These are phyloP conservation scores for Geococcyx californianus DNA, from an alignment of 2,113 vertebrate genomes.

Conservation along the genomic window DNA sequence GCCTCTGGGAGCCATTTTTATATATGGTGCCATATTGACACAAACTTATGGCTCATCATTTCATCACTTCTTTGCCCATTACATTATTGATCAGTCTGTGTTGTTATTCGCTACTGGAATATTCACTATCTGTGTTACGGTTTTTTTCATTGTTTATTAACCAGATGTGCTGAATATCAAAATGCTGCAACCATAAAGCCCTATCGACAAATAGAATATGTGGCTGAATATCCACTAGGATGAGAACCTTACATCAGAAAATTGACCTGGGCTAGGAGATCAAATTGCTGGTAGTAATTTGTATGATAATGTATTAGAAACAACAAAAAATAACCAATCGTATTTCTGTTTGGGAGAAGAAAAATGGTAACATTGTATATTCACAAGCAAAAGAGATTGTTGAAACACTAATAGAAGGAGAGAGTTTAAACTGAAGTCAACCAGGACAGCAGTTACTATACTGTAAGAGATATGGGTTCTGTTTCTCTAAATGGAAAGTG, in stretches of 20 bases:
- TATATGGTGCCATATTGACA: conserved; percentile 7
- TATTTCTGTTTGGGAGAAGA: not conserved
- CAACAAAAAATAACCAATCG: not conserved
- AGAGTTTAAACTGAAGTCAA: not conserved
- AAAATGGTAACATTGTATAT: not conserved
- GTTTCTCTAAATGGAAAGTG: not conserved
- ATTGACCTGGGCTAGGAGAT: not conserved
- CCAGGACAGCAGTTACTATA: not conserved
- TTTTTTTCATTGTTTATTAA: conserved; percentile 6
- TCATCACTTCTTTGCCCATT: conserved; percentile 33
- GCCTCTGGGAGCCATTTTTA: conserved; percentile 53
- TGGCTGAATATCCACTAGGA: not conserved
- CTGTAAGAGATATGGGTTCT: not conserved
- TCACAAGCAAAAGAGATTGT: not conserved
- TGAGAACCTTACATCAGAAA: conserved; percentile 24
- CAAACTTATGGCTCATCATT: conserved; percentile 28
- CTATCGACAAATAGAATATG: not conserved
- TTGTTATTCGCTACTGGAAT: conserved; percentile 1
- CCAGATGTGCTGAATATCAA: not conserved
- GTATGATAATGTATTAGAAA: conserved; percentile 35
- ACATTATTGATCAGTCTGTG: conserved; percentile 22
- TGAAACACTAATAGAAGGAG: not conserved
- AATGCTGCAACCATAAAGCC: not conserved
- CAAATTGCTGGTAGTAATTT: not conserved
- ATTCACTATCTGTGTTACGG: not conserved